phyloP scores from a whole-genome alignment of 2,888 invertebrate species.

The Endotricha flammealis region DNA sequence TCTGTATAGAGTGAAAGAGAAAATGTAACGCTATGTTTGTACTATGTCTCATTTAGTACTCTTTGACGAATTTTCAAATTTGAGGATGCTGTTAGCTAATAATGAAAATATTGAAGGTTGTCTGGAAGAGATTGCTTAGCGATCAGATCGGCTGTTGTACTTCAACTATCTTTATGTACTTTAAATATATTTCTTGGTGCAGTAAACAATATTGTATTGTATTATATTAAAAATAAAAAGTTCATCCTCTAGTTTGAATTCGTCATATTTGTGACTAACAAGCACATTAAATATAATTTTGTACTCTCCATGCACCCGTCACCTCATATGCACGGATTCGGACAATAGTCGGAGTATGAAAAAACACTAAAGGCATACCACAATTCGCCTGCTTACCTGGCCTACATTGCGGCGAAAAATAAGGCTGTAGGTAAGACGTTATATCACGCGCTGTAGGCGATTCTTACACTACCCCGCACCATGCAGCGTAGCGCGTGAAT shows the following conservation, averaged over 20 bases:
- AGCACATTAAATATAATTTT: constrained; percentile 52
- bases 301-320: constrained; percentile 61
- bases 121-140: too few relatives aligned
- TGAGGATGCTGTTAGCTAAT: too few relatives aligned
- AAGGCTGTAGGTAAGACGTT: constrained; percentile 85
- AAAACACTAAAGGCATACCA: constrained; percentile 96
- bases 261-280: constrained; percentile 54
- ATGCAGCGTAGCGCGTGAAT: too few relatives aligned
- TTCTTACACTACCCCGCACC: too few relatives aligned
- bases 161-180: too few relatives aligned
- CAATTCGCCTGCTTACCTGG: constrained; percentile 95
- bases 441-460: constrained; percentile 19
- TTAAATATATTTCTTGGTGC: too few relatives aligned
- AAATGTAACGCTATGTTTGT: background rate
- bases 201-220: too few relatives aligned
- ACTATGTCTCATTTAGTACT: constrained; percentile 2
- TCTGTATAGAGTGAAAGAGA: background rate
- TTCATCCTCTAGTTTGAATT: constrained; percentile 8
- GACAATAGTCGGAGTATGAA: constrained; percentile 88
- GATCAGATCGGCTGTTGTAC: too few relatives aligned
- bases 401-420: constrained; percentile 95
- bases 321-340: constrained; percentile 45
- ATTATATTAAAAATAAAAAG: too few relatives aligned
- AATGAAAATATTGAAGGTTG: too few relatives aligned
- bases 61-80: background rate